Evolutionary conservation across 2,113 vertebrate species (phyloP), one percentile per base, ranked within the genome.

Genomic region (Pangasianodon hypophthalmus): DNA sequence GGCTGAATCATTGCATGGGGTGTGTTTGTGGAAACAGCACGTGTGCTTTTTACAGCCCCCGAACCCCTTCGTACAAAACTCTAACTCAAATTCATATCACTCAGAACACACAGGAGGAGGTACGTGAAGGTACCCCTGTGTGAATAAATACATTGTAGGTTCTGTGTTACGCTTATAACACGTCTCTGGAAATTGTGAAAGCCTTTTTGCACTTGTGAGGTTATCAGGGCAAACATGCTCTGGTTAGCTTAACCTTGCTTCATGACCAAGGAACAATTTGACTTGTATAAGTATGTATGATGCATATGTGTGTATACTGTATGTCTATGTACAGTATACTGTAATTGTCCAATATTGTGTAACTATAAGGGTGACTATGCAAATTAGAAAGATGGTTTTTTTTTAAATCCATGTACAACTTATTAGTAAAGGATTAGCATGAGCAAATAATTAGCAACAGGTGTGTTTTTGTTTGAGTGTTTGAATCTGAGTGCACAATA

Each of bases 211-310:
- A 41, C 67, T 73, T 11, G n/a, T 18, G 18, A 18, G 18, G 21
- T 86, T 87, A 86, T 86, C 85, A 87, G 67, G 6, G n/a, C 32
- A 75, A 77, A 87, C 71, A 60, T 19, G 24, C 6, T 26, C 69
- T 50, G 37, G 58, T 67, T 88, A 50, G 58, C 44, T 52, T 80
- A 81, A 88, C 37, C 87, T 67, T 88, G 75, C 56, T 62, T 80
- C 9, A 21, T 64, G 58, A 37, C 29, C 75, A 48, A 24, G 54
- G 29, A 13, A 52, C 56, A 26, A 48, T 56, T 9, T 87, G 37
- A 48, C 29, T 29, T n/a, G 1, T 69, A 8, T 0, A n/a, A 18
- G 14, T 48, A 26, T 37, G 1, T 37, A 71, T 71, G 16, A 32
- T 37, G 67, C 32, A 37, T 71, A 32, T 37, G 50, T 86, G 84